Conservation (phyloP, 2,113 vertebrate species). For the Clupea harengus region DNA sequence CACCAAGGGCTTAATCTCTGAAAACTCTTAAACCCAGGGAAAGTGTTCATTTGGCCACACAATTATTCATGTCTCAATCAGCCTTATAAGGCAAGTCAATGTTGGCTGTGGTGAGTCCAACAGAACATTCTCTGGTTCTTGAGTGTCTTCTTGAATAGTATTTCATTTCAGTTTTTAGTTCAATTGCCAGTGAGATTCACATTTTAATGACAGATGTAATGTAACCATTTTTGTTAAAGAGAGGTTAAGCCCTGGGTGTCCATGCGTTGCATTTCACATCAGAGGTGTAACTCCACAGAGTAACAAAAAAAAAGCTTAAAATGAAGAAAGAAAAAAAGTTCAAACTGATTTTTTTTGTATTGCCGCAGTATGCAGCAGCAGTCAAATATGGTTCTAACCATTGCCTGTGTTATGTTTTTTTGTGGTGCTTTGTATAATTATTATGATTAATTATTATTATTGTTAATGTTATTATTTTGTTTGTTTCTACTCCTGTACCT, state of each 20-base stretch:
- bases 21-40: background rate
- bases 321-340: conserved; percentile 38
- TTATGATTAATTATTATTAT: conserved; percentile 53
- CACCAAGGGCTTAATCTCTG: conserved; percentile 16
- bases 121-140: background rate
- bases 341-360: conserved; percentile 69
- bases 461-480: conserved; percentile 72
- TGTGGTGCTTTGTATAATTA: conserved; percentile 93
- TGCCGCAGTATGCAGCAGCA: conserved; percentile 86
- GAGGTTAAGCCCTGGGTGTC: conserved; percentile 5
- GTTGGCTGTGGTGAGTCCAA: background rate
- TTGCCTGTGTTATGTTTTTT: conserved; percentile 78
- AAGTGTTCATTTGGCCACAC: conserved; percentile 14
- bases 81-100: conserved; percentile 13
- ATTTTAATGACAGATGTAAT: conserved; percentile 23
- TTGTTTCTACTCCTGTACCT: conserved; percentile 75
- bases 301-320: conserved; percentile 22
- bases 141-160: background rate
- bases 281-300: background rate
- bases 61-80: conserved; percentile 16
- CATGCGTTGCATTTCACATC: background rate
- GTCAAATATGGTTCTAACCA: conserved; percentile 79
- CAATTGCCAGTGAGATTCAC: conserved; percentile 15
- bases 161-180: background rate
- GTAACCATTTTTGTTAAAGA: conserved; percentile 17